Percentiles rank a stretch among this genome's conserved stretches.
Conservation (phyloP, 2,888 invertebrate genomes). For the Ctenicera cuprea region DNA sequence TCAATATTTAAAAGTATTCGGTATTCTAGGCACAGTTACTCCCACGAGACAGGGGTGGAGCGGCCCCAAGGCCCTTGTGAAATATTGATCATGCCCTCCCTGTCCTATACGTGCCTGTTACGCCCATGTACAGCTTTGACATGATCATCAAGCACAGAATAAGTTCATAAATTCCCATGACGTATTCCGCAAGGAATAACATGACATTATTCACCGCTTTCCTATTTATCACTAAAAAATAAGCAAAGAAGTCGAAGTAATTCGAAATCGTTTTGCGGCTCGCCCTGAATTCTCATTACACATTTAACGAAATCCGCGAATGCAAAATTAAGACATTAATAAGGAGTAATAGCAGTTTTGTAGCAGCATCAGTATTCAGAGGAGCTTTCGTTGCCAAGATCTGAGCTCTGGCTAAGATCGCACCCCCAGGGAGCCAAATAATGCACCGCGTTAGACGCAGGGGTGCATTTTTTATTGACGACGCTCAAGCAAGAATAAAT, state of each 20-base stretch:
- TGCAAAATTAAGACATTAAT: slow-evolving; percentile 62
- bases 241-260: neutral
- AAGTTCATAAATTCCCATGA: slow-evolving; percentile 49
- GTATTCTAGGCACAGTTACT: slow-evolving; percentile 66
- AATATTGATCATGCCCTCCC: slow-evolving; percentile 69
- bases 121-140: slow-evolving; percentile 57
- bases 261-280: slow-evolving; percentile 15
- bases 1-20: slow-evolving; percentile 63
- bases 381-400: slow-evolving; percentile 45
- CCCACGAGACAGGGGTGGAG: slow-evolving; percentile 66
- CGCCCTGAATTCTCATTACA: slow-evolving; percentile 29
- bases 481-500: slow-evolving; percentile 69
- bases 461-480: slow-evolving; percentile 71
- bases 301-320: slow-evolving; percentile 22
- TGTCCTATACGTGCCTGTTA: slow-evolving; percentile 57
- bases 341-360: slow-evolving; percentile 55
- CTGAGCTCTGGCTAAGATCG: slow-evolving; percentile 47
- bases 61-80: slow-evolving; percentile 66
- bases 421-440: slow-evolving; percentile 63
- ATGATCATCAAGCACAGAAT: slow-evolving; percentile 53
- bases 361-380: slow-evolving; percentile 46
- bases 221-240: neutral
- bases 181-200: slow-evolving; percentile 37
- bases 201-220: slow-evolving; percentile 9
- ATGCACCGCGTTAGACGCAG: slow-evolving; percentile 64